A percentile compares a stretch with the other conserved stretches of the same genome.
Evolutionary conservation across 1,140 invertebrate genomes (phyloP).

Genomic region (Pogonus chalceus): DNA sequence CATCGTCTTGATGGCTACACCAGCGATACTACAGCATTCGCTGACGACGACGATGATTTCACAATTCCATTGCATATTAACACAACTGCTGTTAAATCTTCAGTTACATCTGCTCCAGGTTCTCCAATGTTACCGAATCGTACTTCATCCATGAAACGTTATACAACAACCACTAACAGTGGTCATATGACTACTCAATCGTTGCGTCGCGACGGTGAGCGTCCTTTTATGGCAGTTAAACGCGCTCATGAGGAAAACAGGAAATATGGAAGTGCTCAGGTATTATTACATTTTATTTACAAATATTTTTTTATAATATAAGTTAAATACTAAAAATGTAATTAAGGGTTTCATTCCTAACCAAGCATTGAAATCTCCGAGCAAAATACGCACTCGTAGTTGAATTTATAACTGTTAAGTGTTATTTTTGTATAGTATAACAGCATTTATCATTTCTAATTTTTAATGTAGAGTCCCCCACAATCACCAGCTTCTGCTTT

Average conservation of each 20-base stretch:
- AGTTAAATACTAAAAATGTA: no score
- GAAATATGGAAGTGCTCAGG: constrained; percentile 40
- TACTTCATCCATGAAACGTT: constrained; percentile 11
- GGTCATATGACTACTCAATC: background rate
- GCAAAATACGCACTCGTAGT: no score
- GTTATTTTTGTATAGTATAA: no score
- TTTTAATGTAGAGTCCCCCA: constrained; percentile 8
- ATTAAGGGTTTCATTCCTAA: no score
- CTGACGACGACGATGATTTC: constrained; percentile 58
- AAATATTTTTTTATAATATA: no score
- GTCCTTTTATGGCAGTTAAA: constrained; percentile 54
- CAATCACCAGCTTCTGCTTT: constrained; percentile 19
- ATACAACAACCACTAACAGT: constrained; percentile 17
- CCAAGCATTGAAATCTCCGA: no score
- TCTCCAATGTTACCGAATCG: constrained; percentile 18
- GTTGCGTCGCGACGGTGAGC: constrained; percentile 28
- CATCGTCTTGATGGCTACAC: constrained; percentile 56
- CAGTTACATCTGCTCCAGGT: constrained; percentile 13
- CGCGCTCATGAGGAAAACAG: constrained; percentile 47
- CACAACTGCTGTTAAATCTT: constrained; percentile 37
- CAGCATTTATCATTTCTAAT: no score
- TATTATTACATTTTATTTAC: no score
- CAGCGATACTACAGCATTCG: constrained; percentile 65
- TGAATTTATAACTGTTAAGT: no score
- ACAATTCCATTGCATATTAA: constrained; percentile 55